phyloP scores from a whole-genome alignment of 2,797 vertebrate species.

The Sebastes matsubarae region DNA sequence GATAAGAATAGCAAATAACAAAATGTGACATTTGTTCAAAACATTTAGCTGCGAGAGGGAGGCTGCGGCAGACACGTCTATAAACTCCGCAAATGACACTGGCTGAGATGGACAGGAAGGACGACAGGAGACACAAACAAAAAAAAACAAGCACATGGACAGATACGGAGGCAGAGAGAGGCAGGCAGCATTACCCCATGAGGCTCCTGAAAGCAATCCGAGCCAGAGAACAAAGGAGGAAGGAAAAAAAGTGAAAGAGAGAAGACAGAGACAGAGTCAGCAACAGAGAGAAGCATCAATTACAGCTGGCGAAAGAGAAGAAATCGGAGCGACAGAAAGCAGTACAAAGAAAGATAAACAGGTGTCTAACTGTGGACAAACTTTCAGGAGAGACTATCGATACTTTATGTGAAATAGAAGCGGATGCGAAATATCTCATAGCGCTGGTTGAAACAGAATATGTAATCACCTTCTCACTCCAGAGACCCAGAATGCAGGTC shows the following conservation, averaged over 20 bases:
- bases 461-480: not conserved
- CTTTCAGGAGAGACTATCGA: not conserved
- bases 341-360: constrained; percentile 32
- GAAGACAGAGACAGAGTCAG: constrained; percentile 51
- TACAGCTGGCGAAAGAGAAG: not conserved
- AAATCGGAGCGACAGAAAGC: constrained; percentile 16
- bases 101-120: constrained; percentile 45
- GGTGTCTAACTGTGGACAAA: not conserved
- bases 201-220: constrained; percentile 95
- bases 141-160: constrained; percentile 20
- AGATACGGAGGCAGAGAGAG: constrained; percentile 40
- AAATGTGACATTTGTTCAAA: constrained; percentile 64
- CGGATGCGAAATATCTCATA: not conserved
- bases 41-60: constrained; percentile 26
- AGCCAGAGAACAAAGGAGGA: constrained; percentile 73
- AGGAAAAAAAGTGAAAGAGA: constrained; percentile 39
- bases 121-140: constrained; percentile 19
- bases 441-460: constrained; percentile 1
- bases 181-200: constrained; percentile 91
- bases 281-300: constrained; percentile 21
- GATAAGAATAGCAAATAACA: constrained; percentile 52
- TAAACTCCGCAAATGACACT: constrained; percentile 31
- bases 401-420: not conserved
- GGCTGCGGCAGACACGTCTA: constrained; percentile 14
- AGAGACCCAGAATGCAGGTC: not conserved